Conservation (phyloP, 2,888 invertebrate genomes). For the Drosophila nr. perissopoda region DNA sequence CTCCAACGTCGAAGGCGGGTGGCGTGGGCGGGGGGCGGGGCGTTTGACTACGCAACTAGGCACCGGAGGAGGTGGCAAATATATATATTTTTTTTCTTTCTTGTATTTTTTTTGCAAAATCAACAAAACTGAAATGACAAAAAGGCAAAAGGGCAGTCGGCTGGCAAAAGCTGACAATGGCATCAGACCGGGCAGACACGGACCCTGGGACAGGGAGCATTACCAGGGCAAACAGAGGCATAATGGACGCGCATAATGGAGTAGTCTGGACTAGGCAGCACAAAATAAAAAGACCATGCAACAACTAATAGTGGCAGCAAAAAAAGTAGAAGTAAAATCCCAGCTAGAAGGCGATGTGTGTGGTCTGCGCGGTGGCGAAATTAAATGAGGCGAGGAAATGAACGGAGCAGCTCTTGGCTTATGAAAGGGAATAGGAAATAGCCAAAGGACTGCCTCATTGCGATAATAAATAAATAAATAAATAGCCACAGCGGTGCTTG, state of each 20-base stretch:
- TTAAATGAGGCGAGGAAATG: slow-evolving; percentile 62
- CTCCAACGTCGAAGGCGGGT: slow-evolving; percentile 11
- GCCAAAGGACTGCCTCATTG: slow-evolving; percentile 66
- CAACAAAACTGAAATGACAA: slow-evolving; percentile 81
- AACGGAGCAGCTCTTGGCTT: slow-evolving; percentile 31
- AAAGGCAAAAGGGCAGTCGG: slow-evolving; percentile 70
- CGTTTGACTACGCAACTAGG: slow-evolving; percentile 35
- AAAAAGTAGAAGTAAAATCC: slow-evolving; percentile 15
- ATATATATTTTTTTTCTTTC: slow-evolving; percentile 22
- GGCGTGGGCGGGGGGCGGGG: not conserved
- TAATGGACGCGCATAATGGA: slow-evolving; percentile 68
- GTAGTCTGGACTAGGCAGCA: slow-evolving; percentile 14
- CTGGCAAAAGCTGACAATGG: slow-evolving; percentile 56
- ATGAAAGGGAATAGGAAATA: slow-evolving; percentile 35
- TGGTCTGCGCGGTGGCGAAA: slow-evolving; percentile 50
- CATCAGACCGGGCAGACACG: slow-evolving; percentile 19
- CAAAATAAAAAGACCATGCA: slow-evolving; percentile 35
- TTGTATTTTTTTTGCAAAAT: slow-evolving; percentile 70
- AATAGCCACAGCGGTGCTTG: slow-evolving; percentile 40
- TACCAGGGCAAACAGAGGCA: slow-evolving; percentile 76
- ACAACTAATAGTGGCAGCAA: slow-evolving; percentile 64
- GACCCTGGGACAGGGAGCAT: slow-evolving; percentile 55
- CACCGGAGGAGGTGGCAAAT: slow-evolving; percentile 53
- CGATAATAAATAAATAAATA: slow-evolving; percentile 71
- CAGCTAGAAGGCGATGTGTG: slow-evolving; percentile 53